These are phyloP conservation scores for Lanius collurio DNA, from an alignment of 2,113 vertebrate genomes.

Conservation along the genomic window DNA sequence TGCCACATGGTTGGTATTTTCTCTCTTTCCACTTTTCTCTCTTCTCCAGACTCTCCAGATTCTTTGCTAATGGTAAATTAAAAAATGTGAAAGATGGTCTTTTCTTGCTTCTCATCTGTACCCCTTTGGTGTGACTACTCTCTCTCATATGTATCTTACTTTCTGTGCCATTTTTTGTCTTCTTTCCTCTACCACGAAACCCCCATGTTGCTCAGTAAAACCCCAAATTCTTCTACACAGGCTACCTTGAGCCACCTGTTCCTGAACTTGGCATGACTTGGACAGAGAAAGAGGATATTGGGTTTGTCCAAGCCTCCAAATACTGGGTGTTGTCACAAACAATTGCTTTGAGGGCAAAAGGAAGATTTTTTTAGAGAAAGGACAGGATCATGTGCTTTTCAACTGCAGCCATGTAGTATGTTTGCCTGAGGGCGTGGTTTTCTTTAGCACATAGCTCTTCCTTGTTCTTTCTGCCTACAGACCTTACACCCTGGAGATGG, in stretches of 20 bases:
- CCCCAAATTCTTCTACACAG: not conserved
- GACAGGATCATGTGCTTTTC: not conserved
- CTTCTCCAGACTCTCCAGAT: not conserved
- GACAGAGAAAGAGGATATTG: not conserved
- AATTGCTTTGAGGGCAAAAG: not conserved
- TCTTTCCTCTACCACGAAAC: not conserved
- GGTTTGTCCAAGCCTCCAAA: not conserved
- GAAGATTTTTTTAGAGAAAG: not conserved
- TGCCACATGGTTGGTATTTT: not conserved
- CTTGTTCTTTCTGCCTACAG: not conserved
- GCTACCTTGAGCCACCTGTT: not conserved
- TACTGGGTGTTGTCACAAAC: not conserved
- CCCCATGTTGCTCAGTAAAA: not conserved
- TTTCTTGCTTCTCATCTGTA: not conserved
- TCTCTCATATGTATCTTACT: not conserved
- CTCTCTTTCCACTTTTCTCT: not conserved
- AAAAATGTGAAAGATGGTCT: not conserved
- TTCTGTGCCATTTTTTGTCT: not conserved
- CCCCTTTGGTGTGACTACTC: not conserved
- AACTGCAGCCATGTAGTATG: not conserved
- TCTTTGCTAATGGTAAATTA: not conserved
- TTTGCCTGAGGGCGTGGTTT: constrained; percentile 11
- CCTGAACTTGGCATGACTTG: not conserved
- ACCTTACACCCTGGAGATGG: not conserved
- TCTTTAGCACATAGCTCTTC: not conserved